Conservation (phyloP, 2,113 vertebrate species). For the Potamarius usumacintae region DNA sequence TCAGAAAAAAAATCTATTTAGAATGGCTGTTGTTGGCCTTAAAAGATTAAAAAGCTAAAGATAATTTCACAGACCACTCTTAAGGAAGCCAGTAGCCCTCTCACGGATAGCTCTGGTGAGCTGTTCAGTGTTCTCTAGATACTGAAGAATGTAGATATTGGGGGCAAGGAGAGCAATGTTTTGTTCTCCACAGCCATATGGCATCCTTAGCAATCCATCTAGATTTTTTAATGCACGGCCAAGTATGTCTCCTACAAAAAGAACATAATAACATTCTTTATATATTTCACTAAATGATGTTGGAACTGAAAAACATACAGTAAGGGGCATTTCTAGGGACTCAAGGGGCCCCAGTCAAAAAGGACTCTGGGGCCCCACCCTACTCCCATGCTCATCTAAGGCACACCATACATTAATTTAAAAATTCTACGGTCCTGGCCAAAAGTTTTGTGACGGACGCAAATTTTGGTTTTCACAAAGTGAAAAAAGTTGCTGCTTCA, state of each 20-base stretch:
- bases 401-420: too few relatives aligned
- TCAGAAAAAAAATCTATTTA: neutral
- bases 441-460: too few relatives aligned
- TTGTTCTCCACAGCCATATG: constrained; percentile 89
- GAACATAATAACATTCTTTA: neutral
- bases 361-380: too few relatives aligned
- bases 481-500: too few relatives aligned
- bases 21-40: too few relatives aligned
- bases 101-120: constrained; percentile 69
- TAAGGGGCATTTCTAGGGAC: neutral
- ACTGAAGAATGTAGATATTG: constrained; percentile 67
- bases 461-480: too few relatives aligned
- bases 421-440: too few relatives aligned
- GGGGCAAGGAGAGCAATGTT: constrained; percentile 85
- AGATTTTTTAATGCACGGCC: constrained; percentile 73
- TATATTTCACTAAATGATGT: neutral
- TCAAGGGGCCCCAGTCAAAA: neutral
- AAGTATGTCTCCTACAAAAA: constrained; percentile 74
- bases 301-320: neutral
- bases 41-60: neutral
- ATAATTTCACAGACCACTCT: constrained; percentile 70
- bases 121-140: constrained; percentile 71
- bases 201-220: constrained; percentile 76
- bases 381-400: too few relatives aligned
- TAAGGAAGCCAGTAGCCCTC: constrained; percentile 61